A percentile compares a stretch with the other conserved stretches of the same genome.
Conservation (phyloP, 2,113 vertebrate species). For the Rhinolophus ferrumequinum region DNA sequence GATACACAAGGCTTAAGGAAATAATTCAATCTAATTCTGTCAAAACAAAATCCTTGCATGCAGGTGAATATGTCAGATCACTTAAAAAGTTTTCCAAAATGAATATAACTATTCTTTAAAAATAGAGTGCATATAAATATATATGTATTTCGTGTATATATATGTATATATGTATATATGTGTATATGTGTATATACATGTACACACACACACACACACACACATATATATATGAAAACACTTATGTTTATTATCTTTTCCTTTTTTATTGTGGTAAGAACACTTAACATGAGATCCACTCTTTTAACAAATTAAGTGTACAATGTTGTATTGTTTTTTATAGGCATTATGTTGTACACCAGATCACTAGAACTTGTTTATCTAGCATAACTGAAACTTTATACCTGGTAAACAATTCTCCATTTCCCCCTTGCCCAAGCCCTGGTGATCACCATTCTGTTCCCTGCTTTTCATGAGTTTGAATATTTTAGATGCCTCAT, state of each 20-base stretch:
- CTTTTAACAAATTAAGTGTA: not conserved
- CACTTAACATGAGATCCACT: not conserved
- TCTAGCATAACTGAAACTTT: not conserved
- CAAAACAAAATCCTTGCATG: constrained; percentile 18
- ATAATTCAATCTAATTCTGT: not conserved
- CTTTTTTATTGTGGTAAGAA: not conserved
- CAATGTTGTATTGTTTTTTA: not conserved
- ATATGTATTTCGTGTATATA: too few species aligned
- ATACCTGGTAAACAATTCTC: not conserved
- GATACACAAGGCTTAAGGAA: not conserved
- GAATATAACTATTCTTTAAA: not conserved
- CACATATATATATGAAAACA: not conserved
- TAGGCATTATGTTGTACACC: not conserved
- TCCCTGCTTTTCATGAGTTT: not conserved
- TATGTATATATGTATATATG: not conserved
- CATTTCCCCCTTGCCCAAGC: not conserved
- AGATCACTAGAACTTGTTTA: not conserved
- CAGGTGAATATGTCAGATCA: not conserved
- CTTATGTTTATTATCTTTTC: not conserved
- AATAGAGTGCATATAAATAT: not conserved
- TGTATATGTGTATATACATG: not conserved
- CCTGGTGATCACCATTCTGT: not conserved
- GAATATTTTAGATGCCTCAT: not conserved
- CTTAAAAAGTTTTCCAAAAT: not conserved
- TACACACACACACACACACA: not conserved